phyloP scores from a whole-genome alignment of 2,797 vertebrate genomes.

The Melanotaenia maccullochi region DNA sequence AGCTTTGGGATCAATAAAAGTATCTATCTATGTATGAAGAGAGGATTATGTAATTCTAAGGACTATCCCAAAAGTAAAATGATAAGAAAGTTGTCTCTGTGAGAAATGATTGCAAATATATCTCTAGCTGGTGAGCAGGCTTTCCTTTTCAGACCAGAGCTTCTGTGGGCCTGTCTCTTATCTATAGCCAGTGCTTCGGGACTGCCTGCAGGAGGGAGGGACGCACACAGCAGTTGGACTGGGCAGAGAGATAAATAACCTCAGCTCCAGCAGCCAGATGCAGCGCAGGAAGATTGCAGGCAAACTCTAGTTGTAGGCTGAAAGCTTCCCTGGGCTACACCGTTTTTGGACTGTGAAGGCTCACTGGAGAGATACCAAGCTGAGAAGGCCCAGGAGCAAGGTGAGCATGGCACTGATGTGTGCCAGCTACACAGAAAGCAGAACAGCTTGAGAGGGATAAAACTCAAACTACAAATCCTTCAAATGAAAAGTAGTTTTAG shows the following conservation, averaged over 20 bases:
- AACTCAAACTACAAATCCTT: conserved; percentile 35
- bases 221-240: conserved; percentile 78
- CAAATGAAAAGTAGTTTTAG: conserved; percentile 17
- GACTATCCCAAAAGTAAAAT: conserved; percentile 32
- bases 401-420: conserved; percentile 39
- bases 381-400: conserved; percentile 56
- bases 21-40: not conserved
- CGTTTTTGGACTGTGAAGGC: conserved; percentile 46
- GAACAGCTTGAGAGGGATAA: conserved; percentile 52
- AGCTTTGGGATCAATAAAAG: too few relatives aligned
- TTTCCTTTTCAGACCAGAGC: conserved; percentile 56
- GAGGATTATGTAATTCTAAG: conserved; percentile 2
- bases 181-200: conserved; percentile 75
- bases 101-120: conserved; percentile 36
- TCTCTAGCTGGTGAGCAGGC: conserved; percentile 41
- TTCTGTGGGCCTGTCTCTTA: conserved; percentile 73
- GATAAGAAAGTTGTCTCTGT: conserved; percentile 20
- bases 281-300: conserved; percentile 41
- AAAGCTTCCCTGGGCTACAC: conserved; percentile 60
- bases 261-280: conserved; percentile 62
- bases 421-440: conserved; percentile 48
- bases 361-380: conserved; percentile 61
- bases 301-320: conserved; percentile 55
- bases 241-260: conserved; percentile 81
- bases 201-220: conserved; percentile 71